phyloP scores from a whole-genome alignment of 2,888 invertebrate genomes.

The Hofmannophila pseudospretella region DNA sequence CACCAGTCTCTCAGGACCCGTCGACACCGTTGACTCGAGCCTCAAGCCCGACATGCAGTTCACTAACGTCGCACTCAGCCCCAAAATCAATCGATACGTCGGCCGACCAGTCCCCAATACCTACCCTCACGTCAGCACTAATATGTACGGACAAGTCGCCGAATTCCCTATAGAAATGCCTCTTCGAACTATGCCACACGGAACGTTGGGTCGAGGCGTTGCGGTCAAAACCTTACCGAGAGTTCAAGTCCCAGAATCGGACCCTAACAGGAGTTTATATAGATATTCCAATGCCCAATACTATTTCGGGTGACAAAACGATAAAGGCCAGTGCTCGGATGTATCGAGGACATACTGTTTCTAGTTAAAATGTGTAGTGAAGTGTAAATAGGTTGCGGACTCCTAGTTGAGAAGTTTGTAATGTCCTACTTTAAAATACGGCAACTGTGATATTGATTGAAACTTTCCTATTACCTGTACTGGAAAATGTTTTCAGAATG shows the following conservation, averaged over 20 bases:
- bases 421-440: constrained; percentile 72
- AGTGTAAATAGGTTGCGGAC: constrained; percentile 47
- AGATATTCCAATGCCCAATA: constrained; percentile 82
- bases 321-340: constrained; percentile 70
- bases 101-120: constrained; percentile 70
- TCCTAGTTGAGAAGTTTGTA: constrained; percentile 47
- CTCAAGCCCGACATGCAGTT: constrained; percentile 69
- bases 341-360: constrained; percentile 79
- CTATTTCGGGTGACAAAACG: constrained; percentile 87
- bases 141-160: constrained; percentile 74
- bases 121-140: constrained; percentile 69
- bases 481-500: constrained; percentile 47
- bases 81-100: constrained; percentile 70
- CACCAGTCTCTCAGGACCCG: constrained; percentile 81
- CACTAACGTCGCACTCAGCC: constrained; percentile 61
- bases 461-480: constrained; percentile 59
- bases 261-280: constrained; percentile 79
- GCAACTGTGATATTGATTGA: constrained; percentile 77
- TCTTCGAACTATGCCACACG: constrained; percentile 67
- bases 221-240: constrained; percentile 67
- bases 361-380: constrained; percentile 65
- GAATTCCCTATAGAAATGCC: constrained; percentile 76
- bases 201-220: constrained; percentile 64
- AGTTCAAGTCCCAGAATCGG: constrained; percentile 70
- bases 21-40: constrained; percentile 70